These are phyloP conservation scores for Linnaemya tessellans DNA, from an alignment of 2,888 invertebrate species.

Conservation along the genomic window DNA sequence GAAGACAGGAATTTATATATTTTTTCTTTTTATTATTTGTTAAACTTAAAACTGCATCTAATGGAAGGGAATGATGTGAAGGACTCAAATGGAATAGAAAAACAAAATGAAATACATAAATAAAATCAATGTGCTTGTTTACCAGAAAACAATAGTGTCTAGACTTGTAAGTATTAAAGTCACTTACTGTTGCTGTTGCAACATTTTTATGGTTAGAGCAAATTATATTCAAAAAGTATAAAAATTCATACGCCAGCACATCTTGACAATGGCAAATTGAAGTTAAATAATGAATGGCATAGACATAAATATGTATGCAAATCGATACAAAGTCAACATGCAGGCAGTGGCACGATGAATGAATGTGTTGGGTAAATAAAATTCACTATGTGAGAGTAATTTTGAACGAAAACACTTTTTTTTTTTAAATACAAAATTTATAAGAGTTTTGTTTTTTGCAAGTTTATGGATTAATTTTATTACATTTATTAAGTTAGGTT, in stretches of 20 bases:
- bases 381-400: neutral
- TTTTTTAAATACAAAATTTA: too few species aligned
- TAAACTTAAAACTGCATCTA: conserved; percentile 42
- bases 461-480: too few species aligned
- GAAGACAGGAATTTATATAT: neutral
- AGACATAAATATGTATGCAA: conserved; percentile 7
- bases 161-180: conserved; percentile 70
- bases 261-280: conserved; percentile 32
- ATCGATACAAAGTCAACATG: conserved; percentile 31
- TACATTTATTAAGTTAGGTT: too few species aligned
- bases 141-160: conserved; percentile 70
- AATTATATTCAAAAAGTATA: conserved; percentile 48
- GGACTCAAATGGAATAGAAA: conserved; percentile 37
- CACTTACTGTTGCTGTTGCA: conserved; percentile 59
- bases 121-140: conserved; percentile 68
- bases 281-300: conserved; percentile 8
- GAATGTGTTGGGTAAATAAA: too few species aligned
- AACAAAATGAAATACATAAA: conserved; percentile 53
- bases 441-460: too few species aligned
- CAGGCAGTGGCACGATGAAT: neutral
- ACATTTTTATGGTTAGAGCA: conserved; percentile 60
- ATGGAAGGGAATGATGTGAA: conserved; percentile 14
- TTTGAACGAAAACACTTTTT: neutral
- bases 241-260: conserved; percentile 38
- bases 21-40: conserved; percentile 3